Percentiles rank a stretch among this genome's conserved stretches.
These are phyloP conservation scores for Gobius niger DNA, from an alignment of 2,113 vertebrate species.

Conservation along the genomic window DNA sequence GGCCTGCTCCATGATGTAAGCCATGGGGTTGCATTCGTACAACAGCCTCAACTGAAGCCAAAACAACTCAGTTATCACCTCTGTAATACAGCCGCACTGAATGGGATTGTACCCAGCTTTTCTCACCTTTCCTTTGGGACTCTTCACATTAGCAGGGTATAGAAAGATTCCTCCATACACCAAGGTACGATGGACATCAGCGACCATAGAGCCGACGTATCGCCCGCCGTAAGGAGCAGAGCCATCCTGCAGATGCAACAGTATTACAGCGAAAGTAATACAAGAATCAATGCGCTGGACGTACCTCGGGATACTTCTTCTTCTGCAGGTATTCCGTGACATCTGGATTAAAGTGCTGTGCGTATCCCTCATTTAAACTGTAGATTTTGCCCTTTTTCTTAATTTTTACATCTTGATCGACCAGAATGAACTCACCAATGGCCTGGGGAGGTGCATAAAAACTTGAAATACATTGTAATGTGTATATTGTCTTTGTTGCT, in stretches of 20 bases:
- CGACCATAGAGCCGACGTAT: slow-evolving; percentile 97
- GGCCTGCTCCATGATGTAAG: slow-evolving; percentile 93
- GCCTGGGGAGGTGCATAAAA: slow-evolving; percentile 70
- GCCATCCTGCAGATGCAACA: slow-evolving; percentile 78
- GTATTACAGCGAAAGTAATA: background rate
- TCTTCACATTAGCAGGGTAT: slow-evolving; percentile 94
- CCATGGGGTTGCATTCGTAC: slow-evolving; percentile 98
- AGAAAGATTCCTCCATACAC: slow-evolving; percentile 97
- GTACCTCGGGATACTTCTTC: slow-evolving; percentile 93
- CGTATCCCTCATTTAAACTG: slow-evolving; percentile 96
- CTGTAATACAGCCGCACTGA: background rate
- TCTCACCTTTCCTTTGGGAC: slow-evolving; percentile 92
- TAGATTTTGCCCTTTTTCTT: slow-evolving; percentile 97
- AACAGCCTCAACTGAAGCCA: slow-evolving; percentile 86
- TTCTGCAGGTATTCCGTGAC: slow-evolving; percentile 89
- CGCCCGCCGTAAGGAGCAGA: slow-evolving; percentile 89
- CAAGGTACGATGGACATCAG: slow-evolving; percentile 93
- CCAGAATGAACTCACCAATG: slow-evolving; percentile 95
- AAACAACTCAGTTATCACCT: slow-evolving; percentile 6
- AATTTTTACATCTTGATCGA: slow-evolving; percentile 90
- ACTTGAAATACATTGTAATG: background rate
- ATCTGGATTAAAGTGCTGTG: slow-evolving; percentile 90
- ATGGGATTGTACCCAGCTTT: background rate
- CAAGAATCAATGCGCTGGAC: background rate
- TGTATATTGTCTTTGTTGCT: background rate